A percentile compares a stretch with the other conserved stretches of the same genome.
Evolutionary conservation across 2,888 invertebrate species (phyloP).

Genomic region (Hypolimnas misippus): DNA sequence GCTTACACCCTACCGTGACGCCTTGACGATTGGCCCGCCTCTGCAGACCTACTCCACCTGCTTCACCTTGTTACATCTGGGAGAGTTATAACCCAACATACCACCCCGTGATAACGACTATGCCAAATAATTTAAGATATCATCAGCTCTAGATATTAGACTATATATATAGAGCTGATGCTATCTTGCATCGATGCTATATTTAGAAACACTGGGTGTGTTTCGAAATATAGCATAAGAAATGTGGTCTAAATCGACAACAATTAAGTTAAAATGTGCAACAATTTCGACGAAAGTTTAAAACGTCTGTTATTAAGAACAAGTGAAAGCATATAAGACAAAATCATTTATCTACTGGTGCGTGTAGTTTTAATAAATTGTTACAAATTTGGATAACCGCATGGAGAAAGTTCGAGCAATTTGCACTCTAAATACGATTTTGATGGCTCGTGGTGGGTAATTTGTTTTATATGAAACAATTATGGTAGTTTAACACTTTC

Average conservation of each 20-base stretch:
- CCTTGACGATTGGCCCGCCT: no score
- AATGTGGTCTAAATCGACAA: not conserved
- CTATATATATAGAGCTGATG: no score
- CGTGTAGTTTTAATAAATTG: slow-evolving; percentile 36
- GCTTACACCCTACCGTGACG: no score
- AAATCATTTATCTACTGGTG: slow-evolving; percentile 34
- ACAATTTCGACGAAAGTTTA: slow-evolving; percentile 42
- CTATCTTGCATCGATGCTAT: no score
- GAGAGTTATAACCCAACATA: no score
- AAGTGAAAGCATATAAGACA: slow-evolving; percentile 40
- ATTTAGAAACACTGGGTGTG: no score
- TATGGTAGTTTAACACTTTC: not conserved
- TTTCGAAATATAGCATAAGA: no score
- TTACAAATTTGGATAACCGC: slow-evolving; percentile 31
- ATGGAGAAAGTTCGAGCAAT: slow-evolving; percentile 41
- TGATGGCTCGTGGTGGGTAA: slow-evolving; percentile 34
- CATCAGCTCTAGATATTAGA: no score
- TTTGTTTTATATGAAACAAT: slow-evolving; percentile 14
- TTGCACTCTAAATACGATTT: slow-evolving; percentile 31
- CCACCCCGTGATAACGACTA: no score
- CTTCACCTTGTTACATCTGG: no score
- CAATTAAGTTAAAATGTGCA: not conserved
- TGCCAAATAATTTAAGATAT: no score
- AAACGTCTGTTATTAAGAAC: slow-evolving; percentile 46
- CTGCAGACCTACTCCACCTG: no score